These are phyloP conservation scores for Heliconius aoede DNA, from an alignment of 2,888 invertebrate genomes.

Conservation along the genomic window DNA sequence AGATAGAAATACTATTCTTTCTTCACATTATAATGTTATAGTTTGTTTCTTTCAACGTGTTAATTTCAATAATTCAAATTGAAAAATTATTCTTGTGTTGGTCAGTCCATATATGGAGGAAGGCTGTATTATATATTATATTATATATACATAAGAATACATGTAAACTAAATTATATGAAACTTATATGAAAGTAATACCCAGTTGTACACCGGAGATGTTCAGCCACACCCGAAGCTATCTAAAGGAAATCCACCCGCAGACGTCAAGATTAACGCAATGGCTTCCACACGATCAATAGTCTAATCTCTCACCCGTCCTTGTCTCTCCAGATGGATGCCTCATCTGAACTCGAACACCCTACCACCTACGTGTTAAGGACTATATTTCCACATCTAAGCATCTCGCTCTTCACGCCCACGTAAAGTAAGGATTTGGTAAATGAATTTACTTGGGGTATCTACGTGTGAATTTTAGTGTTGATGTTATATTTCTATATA, in stretches of 20 bases:
- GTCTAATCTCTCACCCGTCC: slow-evolving; percentile 78
- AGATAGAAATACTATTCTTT: too few species aligned
- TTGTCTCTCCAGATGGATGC: slow-evolving; percentile 62
- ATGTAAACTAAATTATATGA: too few species aligned
- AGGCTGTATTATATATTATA: too few species aligned
- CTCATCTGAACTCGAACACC: slow-evolving; percentile 56
- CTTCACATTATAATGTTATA: too few species aligned
- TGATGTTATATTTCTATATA: background rate
- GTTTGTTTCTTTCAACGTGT: too few species aligned
- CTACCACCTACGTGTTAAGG: slow-evolving; percentile 47
- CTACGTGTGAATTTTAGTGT: slow-evolving; percentile 5
- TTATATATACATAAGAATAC: too few species aligned
- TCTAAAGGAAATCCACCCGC: slow-evolving; percentile 58
- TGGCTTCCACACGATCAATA: slow-evolving; percentile 64
- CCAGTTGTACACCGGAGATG: slow-evolving; percentile 17
- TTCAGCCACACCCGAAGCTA: slow-evolving; percentile 41
- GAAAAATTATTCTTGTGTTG: too few species aligned
- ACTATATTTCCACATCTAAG: slow-evolving; percentile 27
- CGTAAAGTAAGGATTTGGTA: slow-evolving; percentile 27
- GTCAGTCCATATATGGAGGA: too few species aligned
- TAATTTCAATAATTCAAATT: too few species aligned
- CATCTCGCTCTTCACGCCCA: slow-evolving; percentile 38
- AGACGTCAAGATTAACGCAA: slow-evolving; percentile 77
- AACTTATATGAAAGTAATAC: background rate
- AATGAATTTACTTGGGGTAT: background rate